Conservation (phyloP, 2,888 invertebrate genomes). For the Baccha elongata region DNA sequence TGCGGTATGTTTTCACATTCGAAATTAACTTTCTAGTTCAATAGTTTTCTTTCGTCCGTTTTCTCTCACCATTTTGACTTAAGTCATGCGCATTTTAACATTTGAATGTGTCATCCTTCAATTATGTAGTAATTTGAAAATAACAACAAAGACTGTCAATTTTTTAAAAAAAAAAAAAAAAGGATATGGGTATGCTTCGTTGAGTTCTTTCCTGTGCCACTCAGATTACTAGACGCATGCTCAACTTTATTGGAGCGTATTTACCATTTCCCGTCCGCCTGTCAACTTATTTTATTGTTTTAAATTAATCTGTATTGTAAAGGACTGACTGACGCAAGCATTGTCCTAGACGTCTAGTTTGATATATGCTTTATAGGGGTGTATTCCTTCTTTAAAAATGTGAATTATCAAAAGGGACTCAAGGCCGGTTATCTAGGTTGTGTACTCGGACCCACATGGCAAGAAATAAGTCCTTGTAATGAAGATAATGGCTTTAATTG, state of each 20-base stretch:
- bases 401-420: conserved; percentile 21
- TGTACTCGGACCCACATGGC: not conserved
- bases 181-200: conserved; percentile 49
- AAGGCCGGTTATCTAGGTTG: conserved; percentile 18
- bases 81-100: conserved; percentile 49
- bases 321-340: conserved; percentile 56
- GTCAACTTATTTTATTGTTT: conserved; percentile 40
- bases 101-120: conserved; percentile 67
- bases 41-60: conserved; percentile 19
- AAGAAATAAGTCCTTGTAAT: conserved; percentile 17
- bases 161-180: conserved; percentile 39
- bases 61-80: conserved; percentile 19
- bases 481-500: conserved; percentile 17
- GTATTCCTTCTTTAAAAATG: conserved; percentile 41
- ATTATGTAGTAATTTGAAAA: conserved; percentile 48
- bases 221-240: conserved; percentile 38
- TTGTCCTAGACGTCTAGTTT: conserved; percentile 34
- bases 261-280: conserved; percentile 27
- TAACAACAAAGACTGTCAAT: conserved; percentile 62
- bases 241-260: conserved; percentile 14
- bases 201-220: conserved; percentile 33
- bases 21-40: conserved; percentile 29
- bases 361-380: conserved; percentile 35
- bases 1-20: conserved; percentile 12
- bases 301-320: conserved; percentile 18